Conservation (phyloP, 2,797 vertebrate species). For the Iguana delicatissima region DNA sequence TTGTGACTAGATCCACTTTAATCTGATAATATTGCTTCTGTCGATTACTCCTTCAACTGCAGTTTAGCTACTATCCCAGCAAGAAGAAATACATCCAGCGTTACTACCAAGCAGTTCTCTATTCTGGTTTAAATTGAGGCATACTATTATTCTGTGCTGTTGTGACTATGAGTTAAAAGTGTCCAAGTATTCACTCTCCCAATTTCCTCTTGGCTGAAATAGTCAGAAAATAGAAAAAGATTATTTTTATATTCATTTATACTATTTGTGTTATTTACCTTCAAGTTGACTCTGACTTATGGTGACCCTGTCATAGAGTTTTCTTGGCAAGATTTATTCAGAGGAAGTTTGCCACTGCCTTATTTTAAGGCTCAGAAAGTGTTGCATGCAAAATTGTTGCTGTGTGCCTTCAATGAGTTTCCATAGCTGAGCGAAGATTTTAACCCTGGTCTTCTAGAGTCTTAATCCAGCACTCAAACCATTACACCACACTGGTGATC, state of each 20-base stretch:
- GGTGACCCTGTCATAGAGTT: no score
- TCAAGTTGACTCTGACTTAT: no score
- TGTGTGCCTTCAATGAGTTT: no score
- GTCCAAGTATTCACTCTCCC: background rate
- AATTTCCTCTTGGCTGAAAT: background rate
- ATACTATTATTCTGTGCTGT: background rate
- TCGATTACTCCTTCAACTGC: background rate
- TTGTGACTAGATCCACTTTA: background rate
- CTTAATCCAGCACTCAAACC: no score
- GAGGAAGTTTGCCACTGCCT: no score
- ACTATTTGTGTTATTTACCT: background rate
- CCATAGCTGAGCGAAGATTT: no score
- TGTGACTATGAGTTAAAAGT: background rate
- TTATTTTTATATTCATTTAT: background rate
- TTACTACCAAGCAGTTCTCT: background rate
- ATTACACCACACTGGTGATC: no score
- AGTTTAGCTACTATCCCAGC: background rate
- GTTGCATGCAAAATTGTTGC: no score
- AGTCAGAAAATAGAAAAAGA: background rate
- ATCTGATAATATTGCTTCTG: slow-evolving; percentile 23
- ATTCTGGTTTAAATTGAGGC: background rate
- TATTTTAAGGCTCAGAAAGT: no score
- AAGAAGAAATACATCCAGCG: background rate
- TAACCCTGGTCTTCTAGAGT: no score
- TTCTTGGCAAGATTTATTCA: no score